Conservation (phyloP, 2,113 vertebrate species). For the Nothoprocta perdicaria region DNA sequence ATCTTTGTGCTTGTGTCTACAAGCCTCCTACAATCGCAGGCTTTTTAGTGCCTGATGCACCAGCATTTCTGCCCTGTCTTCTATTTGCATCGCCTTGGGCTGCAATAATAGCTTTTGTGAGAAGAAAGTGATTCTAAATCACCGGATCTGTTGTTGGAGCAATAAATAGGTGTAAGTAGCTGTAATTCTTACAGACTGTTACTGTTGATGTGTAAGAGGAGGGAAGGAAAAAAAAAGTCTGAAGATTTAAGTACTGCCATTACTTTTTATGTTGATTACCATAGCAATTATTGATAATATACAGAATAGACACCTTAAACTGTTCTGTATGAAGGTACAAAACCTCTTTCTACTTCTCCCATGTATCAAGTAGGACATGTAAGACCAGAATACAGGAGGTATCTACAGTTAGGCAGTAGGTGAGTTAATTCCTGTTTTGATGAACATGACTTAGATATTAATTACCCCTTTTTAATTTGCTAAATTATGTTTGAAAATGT, state of each 20-base stretch:
- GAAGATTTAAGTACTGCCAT: neutral
- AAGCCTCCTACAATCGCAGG: fast-evolving
- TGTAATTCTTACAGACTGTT: neutral
- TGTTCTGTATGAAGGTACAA: neutral
- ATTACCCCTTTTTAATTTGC: conserved; percentile 3
- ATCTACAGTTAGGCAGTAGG: neutral
- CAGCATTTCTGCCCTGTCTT: neutral
- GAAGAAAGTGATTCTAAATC: neutral
- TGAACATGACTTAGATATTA: neutral
- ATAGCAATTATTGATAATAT: neutral
- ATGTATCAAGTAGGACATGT: neutral
- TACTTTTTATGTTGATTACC: neutral
- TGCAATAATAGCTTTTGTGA: neutral
- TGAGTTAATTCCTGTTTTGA: conserved; percentile 28
- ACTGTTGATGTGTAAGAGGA: neutral
- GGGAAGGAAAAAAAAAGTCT: neutral
- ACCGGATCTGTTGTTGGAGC: neutral
- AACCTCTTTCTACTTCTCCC: neutral
- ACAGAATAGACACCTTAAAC: neutral
- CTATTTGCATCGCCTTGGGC: neutral
- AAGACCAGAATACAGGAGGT: neutral
- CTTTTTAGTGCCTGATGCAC: fast-evolving
- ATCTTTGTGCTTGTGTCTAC: fast-evolving
- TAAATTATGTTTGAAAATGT: neutral
- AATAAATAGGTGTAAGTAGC: neutral